phyloP scores from a whole-genome alignment of 2,797 vertebrate genomes.

The Pangasius sanitwongsei region DNA sequence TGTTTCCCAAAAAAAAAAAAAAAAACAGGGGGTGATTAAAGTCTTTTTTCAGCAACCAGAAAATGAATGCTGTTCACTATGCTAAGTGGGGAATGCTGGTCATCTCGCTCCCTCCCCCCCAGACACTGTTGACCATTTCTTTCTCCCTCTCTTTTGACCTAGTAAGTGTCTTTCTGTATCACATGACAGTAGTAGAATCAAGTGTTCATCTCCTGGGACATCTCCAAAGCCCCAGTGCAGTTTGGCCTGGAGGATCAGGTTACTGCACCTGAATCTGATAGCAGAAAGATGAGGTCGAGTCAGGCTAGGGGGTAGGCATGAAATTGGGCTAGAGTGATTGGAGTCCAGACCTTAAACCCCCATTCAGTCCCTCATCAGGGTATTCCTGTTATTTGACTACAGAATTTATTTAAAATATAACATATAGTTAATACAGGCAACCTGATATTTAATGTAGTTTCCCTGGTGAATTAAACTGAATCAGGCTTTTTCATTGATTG shows the following conservation, averaged over 20 bases:
- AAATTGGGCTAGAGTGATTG: constrained; percentile 7
- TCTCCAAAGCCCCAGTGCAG: constrained; percentile 36
- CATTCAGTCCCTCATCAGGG: not conserved
- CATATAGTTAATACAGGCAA: not conserved
- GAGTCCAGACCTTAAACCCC: not conserved
- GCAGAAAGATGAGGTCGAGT: constrained; percentile 31
- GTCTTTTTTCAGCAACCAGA: not conserved
- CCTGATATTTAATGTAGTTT: not conserved
- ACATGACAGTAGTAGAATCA: constrained; percentile 50
- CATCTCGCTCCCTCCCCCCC: constrained; percentile 18
- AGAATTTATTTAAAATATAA: not conserved
- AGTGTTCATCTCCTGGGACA: constrained; percentile 48
- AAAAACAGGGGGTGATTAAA: not conserved
- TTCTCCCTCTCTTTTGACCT: constrained; percentile 48
- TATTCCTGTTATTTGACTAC: not conserved
- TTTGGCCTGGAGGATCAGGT: constrained; percentile 44
- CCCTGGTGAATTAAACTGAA: not conserved
- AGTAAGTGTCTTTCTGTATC: constrained; percentile 56
- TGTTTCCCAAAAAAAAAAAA: not conserved
- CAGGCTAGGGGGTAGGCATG: not conserved
- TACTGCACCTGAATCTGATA: constrained; percentile 49
- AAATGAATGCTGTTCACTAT: not conserved
- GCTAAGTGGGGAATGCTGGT: constrained; percentile 27
- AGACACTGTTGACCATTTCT: not conserved
- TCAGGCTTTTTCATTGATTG: not conserved